Evolutionary conservation across 2,113 vertebrate species (phyloP), one percentile per base, ranked within the genome.

Genomic region (Erinaceus europaeus): DNA sequence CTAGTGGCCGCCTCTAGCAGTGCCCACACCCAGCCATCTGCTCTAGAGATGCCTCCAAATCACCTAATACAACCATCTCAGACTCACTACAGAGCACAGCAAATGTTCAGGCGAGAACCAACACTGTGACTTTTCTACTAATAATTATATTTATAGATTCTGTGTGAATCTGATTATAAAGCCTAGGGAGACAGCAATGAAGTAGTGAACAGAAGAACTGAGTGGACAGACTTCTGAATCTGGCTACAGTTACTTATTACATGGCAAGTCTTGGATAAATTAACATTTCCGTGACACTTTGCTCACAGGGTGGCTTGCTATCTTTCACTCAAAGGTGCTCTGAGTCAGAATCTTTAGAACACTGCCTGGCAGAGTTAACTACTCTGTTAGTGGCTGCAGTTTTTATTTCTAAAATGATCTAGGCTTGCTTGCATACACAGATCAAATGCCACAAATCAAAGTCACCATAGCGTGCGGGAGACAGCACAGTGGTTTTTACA

Each of bases 351-450:
- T 6, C 38, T 79, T 75, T 52, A 77, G 36, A 84, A 71, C 20
- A 61, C 23, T 59, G 27, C 27, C 57, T 65, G 38, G 67, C 46
- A 91, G 13, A 57, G 5, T 68, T 73, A 44, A 50, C 0, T 46
- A 57, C 64, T 29, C 0, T 40, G 57, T 57, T 25, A 40, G 32
- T 29, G 57, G 27, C 0, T 84, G 21, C 18, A 64, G 53, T 80
- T 64, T 57, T n/a, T 81, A 89, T 71, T 82, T 82, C 82, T 89
- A 78, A 86, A 91, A 53, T 76, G 55, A 73, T 50, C 42, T 36
- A 64, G 32, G 25, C 9, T 88, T 89, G n/a, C n/a, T 88, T 89
- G 87, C n/a, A 65, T 52, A 76, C 23, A 59, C 6, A 90, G 8
- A 72, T n/a, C 3, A 78, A 93, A 90, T 67, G 67, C 29, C 23